Evolutionary conservation across 2,797 vertebrate genomes (phyloP).

Genomic region (Rhynchotus rufescens): DNA sequence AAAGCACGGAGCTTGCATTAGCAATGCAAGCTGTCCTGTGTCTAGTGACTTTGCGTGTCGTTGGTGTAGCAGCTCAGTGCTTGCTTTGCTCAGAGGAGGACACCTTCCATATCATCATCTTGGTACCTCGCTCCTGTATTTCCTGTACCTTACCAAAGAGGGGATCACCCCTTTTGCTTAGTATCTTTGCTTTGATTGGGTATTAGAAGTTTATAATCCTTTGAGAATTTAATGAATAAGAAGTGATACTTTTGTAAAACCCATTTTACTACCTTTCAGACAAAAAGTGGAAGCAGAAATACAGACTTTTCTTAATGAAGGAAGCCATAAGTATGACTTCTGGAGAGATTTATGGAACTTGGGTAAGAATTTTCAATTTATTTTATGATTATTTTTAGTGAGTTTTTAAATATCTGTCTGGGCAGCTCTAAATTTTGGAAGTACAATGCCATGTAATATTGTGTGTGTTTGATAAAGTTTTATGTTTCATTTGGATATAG

Average conservation of each 20-base stretch:
- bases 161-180: neutral
- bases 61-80: neutral
- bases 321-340: conserved; percentile 75
- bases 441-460: neutral
- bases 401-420: neutral
- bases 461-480: conserved; percentile 52
- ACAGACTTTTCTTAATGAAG: conserved; percentile 81
- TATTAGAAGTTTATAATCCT: neutral
- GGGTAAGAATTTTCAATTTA: conserved; percentile 77
- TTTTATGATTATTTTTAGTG: neutral
- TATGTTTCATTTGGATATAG: conserved; percentile 77
- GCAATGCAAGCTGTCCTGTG: neutral
- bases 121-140: neutral
- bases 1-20: neutral
- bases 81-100: neutral
- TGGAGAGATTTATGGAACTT: conserved; percentile 82
- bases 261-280: conserved; percentile 75
- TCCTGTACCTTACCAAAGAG: neutral
- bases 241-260: neutral
- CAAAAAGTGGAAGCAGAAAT: conserved; percentile 85
- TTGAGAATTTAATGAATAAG: neutral
- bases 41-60: fast-evolving
- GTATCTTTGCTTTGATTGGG: neutral
- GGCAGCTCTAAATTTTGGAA: neutral
- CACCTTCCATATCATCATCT: neutral